phyloP scores from a whole-genome alignment of 2,797 vertebrate genomes.

The Trematomus bernacchii region DNA sequence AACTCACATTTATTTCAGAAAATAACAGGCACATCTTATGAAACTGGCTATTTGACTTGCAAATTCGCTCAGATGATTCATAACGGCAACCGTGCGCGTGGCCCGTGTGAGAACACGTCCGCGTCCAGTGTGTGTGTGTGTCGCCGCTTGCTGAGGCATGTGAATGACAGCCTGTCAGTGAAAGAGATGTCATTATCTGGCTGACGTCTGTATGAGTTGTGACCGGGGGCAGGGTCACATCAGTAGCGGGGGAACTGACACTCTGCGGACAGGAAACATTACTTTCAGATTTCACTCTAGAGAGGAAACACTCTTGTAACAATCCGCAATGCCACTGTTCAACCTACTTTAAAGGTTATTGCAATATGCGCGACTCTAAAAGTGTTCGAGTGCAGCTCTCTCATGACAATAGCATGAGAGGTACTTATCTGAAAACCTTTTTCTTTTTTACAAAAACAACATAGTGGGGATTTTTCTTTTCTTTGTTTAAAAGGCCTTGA shows the following conservation, averaged over 20 bases:
- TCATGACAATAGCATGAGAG: conserved; percentile 47
- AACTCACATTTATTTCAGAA: conserved; percentile 73
- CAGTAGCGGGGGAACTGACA: conserved; percentile 58
- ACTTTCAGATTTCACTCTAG: conserved; percentile 73
- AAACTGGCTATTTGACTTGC: conserved; percentile 81
- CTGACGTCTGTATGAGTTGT: conserved; percentile 61
- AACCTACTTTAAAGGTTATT: conserved; percentile 72
- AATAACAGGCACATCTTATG: conserved; percentile 75
- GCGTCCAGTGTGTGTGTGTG: conserved; percentile 20
- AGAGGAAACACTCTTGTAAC: conserved; percentile 70
- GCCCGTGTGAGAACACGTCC: conserved; percentile 48
- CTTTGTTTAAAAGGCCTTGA: conserved; percentile 72
- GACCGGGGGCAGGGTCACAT: conserved; percentile 66
- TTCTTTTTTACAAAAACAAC: conserved; percentile 58
- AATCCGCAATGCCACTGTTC: conserved; percentile 60
- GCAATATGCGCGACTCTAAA: conserved; percentile 32
- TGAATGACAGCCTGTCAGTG: conserved; percentile 79
- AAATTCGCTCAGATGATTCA: conserved; percentile 78
- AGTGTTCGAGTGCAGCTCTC: neutral
- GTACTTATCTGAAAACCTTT: conserved; percentile 36
- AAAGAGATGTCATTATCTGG: conserved; percentile 78
- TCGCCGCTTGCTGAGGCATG: conserved; percentile 42
- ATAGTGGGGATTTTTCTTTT: conserved; percentile 53
- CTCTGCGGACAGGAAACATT: conserved; percentile 77
- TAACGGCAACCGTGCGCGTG: conserved; percentile 46